These are phyloP conservation scores for Papilio elwesi DNA, from an alignment of 2,888 invertebrate genomes.

Conservation along the genomic window DNA sequence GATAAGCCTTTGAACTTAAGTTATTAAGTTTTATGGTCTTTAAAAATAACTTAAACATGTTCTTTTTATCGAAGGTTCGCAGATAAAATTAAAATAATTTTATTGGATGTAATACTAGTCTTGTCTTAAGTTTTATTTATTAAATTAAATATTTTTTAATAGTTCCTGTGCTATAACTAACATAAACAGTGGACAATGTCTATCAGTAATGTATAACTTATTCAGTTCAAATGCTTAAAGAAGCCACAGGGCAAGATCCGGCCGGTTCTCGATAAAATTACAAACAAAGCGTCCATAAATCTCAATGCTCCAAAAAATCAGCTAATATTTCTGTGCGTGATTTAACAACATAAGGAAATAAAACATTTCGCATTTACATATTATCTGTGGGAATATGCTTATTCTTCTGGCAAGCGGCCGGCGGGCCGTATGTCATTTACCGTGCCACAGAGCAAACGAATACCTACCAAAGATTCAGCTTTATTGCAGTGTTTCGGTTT, in stretches of 20 bases:
- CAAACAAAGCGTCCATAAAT: constrained; percentile 26
- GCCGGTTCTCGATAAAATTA: background rate
- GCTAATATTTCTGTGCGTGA: constrained; percentile 30
- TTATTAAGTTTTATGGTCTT: constrained; percentile 14
- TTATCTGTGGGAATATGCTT: constrained; percentile 36
- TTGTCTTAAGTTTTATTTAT: no score
- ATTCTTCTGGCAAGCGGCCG: constrained; percentile 32
- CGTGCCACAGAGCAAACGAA: constrained; percentile 26
- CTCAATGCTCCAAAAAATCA: constrained; percentile 31
- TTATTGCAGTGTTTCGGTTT: constrained; percentile 24
- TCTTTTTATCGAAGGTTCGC: background rate
- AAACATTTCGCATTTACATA: constrained; percentile 38
- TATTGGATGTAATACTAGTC: no score
- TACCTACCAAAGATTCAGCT: constrained; percentile 20
- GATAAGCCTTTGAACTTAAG: constrained; percentile 21
- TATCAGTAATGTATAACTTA: background rate
- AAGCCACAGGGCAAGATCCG: background rate
- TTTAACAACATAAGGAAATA: constrained; percentile 38
- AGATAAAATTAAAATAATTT: background rate
- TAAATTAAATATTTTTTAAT: no score
- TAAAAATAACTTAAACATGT: background rate
- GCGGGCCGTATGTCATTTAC: constrained; percentile 34
- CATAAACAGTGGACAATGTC: no score
- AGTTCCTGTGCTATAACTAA: no score
- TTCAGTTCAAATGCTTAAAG: background rate